Conservation (phyloP, 2,113 vertebrate genomes). For the Hippocampus barbouri region DNA sequence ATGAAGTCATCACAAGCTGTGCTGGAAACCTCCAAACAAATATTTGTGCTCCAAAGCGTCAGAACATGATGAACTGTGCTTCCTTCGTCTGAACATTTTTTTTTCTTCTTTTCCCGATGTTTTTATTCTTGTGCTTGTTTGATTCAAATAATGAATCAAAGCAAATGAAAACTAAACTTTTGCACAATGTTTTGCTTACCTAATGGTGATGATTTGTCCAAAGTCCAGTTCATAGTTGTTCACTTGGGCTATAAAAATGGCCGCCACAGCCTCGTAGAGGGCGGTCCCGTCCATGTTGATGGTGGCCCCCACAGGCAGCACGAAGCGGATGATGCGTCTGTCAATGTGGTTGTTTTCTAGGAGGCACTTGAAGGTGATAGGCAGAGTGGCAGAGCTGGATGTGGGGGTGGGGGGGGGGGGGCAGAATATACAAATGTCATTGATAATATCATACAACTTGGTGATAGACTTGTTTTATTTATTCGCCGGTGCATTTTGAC, state of each 20-base stretch:
- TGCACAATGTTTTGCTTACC: conserved; percentile 30
- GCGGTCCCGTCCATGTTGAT: conserved; percentile 69
- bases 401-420: background rate
- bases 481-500: too few species aligned
- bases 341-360: conserved; percentile 71
- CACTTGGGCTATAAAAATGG: conserved; percentile 69
- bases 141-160: too few species aligned
- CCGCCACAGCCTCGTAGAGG: conserved; percentile 67
- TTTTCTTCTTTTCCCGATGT: too few species aligned
- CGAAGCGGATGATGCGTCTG: conserved; percentile 69
- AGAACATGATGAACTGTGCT: too few species aligned
- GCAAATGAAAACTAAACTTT: too few species aligned
- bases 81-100: too few species aligned
- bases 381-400: conserved; percentile 67
- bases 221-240: conserved; percentile 70
- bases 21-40: too few species aligned
- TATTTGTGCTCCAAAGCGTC: too few species aligned
- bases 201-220: conserved; percentile 69
- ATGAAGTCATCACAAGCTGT: too few species aligned
- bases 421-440: background rate
- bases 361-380: conserved; percentile 73
- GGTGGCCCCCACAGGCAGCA: conserved; percentile 66
- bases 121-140: too few species aligned
- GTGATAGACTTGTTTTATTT: too few species aligned
- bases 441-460: too few species aligned